Evolutionary conservation across 2,888 invertebrate genomes (phyloP), one percentile per base, ranked within the genome.

Genomic region (Beris chalybata): DNA sequence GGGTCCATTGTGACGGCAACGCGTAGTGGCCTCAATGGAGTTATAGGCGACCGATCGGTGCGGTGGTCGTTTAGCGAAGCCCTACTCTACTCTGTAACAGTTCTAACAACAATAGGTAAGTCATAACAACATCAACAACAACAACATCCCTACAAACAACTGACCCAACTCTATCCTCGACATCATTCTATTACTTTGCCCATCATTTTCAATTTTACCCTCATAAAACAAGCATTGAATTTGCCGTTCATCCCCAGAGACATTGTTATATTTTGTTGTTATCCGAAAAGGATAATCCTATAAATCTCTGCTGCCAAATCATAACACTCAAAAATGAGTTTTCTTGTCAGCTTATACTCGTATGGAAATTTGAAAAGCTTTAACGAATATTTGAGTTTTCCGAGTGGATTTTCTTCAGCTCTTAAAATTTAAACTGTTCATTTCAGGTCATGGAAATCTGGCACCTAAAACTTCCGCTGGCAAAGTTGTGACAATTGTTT

Each of bases 21-120:
- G 56, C 85, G 87, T 53, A 85, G 86, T 71, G 68, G 78, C 75
- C 70, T 73, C 1, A 47, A 47, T 6, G 59, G 66, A 43, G 3
- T 61, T 11, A 65, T 64, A 43, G 32, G 57, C n/a, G 66, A 69
- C 15, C 56, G 65, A 4, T 44, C 67, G 12, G 57, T 69, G n/a
- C 57, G 54, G 59, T 31, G 67, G 71, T 89, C 90, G 0, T 92
- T 93, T 79, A 89, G 91, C 31, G 91, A 92, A 70, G 90, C 93
- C 3, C 79, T 94, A 29, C 85, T 94, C 56, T 94, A 93, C 78
- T 92, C 92, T 72, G 87, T 94, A 74, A 93, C 93, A 50, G 86
- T 93, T 74, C 91, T 93, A 77, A 94, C 93, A 70, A 94, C 94
- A 63, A 92, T 94, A 78, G 94, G 93, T 93, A 79, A 85, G 86